These are phyloP conservation scores for Steinernema khuongi DNA, from an alignment of 1,140 invertebrate genomes.

Conservation along the genomic window DNA sequence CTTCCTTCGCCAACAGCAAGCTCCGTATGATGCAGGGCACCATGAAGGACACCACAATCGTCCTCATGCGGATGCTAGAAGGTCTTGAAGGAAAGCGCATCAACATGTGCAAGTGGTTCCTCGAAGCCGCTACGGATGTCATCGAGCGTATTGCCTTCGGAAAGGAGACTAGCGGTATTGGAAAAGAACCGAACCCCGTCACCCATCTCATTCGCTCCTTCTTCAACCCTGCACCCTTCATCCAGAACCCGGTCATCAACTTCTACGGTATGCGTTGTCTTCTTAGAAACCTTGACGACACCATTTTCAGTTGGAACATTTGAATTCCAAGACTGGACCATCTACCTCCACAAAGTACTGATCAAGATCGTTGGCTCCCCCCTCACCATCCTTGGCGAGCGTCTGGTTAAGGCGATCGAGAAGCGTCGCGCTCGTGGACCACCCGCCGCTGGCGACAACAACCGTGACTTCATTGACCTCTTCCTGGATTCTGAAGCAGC, in stretches of 20 bases:
- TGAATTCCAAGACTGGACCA: slow-evolving; percentile 29
- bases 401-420: slow-evolving; percentile 8
- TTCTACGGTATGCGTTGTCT: slow-evolving; percentile 1
- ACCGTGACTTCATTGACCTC: slow-evolving; percentile 22
- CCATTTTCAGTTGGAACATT: slow-evolving; percentile 8
- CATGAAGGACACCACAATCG: slow-evolving; percentile 20
- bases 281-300: slow-evolving; percentile 1
- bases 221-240: slow-evolving; percentile 19
- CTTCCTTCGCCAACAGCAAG: neutral
- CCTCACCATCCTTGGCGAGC: neutral
- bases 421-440: slow-evolving; percentile 1
- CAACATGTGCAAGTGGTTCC: slow-evolving; percentile 25
- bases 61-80: slow-evolving; percentile 7
- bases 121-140: slow-evolving; percentile 19
- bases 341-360: slow-evolving; percentile 18
- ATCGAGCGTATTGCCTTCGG: slow-evolving; percentile 24
- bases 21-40: slow-evolving; percentile 19
- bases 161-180: slow-evolving; percentile 12
- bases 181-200: slow-evolving; percentile 16
- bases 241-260: slow-evolving; percentile 18
- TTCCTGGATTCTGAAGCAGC: slow-evolving; percentile 23
- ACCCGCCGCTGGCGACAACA: neutral
- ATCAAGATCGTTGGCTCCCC: slow-evolving; percentile 4
- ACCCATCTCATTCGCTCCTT: neutral
- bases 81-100: slow-evolving; percentile 20